Base-by-base conservation (phyloP, 2,113 vertebrate species). In the Sphaerodactylus townsendi region DNA sequence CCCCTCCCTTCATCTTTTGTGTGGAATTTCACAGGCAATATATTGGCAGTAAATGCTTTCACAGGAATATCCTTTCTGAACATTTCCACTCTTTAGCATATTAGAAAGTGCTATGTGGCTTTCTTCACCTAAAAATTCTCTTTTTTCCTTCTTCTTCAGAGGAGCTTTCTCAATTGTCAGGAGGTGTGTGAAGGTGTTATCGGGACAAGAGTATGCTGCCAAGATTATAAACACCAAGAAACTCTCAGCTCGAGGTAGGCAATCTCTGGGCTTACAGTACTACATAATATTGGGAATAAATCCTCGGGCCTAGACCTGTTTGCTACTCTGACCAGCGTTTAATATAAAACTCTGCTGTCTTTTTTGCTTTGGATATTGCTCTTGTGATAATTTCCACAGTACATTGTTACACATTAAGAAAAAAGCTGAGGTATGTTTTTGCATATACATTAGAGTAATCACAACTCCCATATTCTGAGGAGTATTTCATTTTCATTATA, bases 151-250 rank as follows among this genome's bases (percentile, higher is more conserved):
- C 89, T 89, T 82, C 74, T 72, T 70, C 82, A 97, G 97, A 94
- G 97, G 97, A 0, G 97, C 97, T 83, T 97, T 97, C 93, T 97
- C 97, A 1, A 96, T 97, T 0, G 97, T 97, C 13, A 95, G 96
- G 85, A 95, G 96, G 87, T 97, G 97, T 0, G 96, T 97, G 93
- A 97, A 97, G 92, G 96, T 97, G 80, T 83, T 97, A 90, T 95
- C 96, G 6, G 97, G 96, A 87, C 97, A 97, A 81, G 97, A 97
- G 83, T 97, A 97, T 83, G 97, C 97, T 0, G 97, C 97, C 87
- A 97, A 97, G 92, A 97, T 97, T 87, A 97, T 97, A 94, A 97
- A 97, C 72, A 97, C 97, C 85, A 97, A 97, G 94, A 97, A 97
- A 86, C 95, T 97, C 46, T 97, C 96, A 13, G 97, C 97, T 87